Evolutionary conservation across 2,888 invertebrate genomes (phyloP).

Genomic region (Ophion costatus): DNA sequence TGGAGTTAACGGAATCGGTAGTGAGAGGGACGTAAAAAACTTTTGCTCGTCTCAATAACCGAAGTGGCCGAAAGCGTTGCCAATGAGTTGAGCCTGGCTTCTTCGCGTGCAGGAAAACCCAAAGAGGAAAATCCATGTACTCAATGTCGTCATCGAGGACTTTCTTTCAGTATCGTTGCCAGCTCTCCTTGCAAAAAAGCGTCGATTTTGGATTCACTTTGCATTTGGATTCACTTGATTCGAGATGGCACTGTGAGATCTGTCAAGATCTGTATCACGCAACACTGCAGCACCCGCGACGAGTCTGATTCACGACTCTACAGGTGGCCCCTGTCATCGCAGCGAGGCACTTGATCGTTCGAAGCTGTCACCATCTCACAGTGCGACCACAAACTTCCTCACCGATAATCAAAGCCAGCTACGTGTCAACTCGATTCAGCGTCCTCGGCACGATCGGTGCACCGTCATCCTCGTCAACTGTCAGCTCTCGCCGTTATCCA

Average conservation of each 20-base stretch:
- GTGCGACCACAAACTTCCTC: neutral
- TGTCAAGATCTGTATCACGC: neutral
- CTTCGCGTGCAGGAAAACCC: neutral
- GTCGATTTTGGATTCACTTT: neutral
- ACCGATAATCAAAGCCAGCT: neutral
- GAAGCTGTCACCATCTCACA: constrained; percentile 6
- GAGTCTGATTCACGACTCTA: neutral
- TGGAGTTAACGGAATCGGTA: neutral
- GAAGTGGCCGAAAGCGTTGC: neutral
- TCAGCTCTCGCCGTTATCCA: constrained; percentile 8
- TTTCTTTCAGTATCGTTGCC: neutral
- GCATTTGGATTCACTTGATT: neutral
- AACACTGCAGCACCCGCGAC: neutral
- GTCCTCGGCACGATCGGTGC: neutral
- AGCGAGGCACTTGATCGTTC: constrained; percentile 10
- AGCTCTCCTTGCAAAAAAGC: neutral
- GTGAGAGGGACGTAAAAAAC: neutral
- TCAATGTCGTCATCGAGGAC: neutral
- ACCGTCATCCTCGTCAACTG: constrained; percentile 29
- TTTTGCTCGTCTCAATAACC: neutral
- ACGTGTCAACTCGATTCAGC: neutral
- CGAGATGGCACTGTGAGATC: neutral
- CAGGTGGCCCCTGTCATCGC: constrained; percentile 8
- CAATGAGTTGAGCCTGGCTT: neutral
- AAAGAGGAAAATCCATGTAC: neutral